These are phyloP conservation scores for Orchesellides sinensis DNA, from an alignment of 2,888 invertebrate species.

Conservation along the genomic window DNA sequence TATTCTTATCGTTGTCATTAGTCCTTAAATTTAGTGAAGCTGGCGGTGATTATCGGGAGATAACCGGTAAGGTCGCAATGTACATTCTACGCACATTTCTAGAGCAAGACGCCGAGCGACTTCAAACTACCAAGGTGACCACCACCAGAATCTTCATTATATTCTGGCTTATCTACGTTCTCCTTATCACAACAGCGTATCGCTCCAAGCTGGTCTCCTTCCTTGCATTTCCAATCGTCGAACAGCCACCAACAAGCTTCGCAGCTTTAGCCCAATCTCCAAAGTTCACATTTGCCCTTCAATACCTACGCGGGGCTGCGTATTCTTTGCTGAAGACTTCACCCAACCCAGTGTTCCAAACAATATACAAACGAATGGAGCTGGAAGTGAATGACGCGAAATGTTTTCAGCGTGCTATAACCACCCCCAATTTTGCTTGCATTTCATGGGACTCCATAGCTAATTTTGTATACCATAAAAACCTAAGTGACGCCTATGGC, in stretches of 20 bases:
- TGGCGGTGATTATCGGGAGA: no score
- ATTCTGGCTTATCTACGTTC: slow-evolving; percentile 61
- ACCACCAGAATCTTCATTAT: slow-evolving; percentile 30
- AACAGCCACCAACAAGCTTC: slow-evolving; percentile 63
- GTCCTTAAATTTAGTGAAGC: no score
- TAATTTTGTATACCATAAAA: slow-evolving; percentile 47
- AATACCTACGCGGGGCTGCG: slow-evolving; percentile 67
- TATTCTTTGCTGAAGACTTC: slow-evolving; percentile 59
- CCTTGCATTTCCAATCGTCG: slow-evolving; percentile 59
- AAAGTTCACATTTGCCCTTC: slow-evolving; percentile 53
- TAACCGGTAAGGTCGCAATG: slow-evolving; percentile 3
- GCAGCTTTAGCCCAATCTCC: slow-evolving; percentile 58
- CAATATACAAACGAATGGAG: slow-evolving; percentile 56
- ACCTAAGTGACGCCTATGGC: slow-evolving; percentile 60
- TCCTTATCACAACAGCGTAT: slow-evolving; percentile 65
- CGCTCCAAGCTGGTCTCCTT: slow-evolving; percentile 65
- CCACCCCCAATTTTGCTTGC: slow-evolving; percentile 36
- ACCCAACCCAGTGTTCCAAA: slow-evolving; percentile 59
- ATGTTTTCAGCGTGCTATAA: slow-evolving; percentile 57
- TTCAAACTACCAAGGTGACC: background rate
- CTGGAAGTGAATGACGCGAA: slow-evolving; percentile 55
- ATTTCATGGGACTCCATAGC: slow-evolving; percentile 58
- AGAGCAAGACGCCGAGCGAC: slow-evolving; percentile 47
- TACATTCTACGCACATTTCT: slow-evolving; percentile 36
- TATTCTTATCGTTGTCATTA: no score